Evolutionary conservation across 2,113 vertebrate genomes (phyloP).

Genomic region (Hyaena hyaena): DNA sequence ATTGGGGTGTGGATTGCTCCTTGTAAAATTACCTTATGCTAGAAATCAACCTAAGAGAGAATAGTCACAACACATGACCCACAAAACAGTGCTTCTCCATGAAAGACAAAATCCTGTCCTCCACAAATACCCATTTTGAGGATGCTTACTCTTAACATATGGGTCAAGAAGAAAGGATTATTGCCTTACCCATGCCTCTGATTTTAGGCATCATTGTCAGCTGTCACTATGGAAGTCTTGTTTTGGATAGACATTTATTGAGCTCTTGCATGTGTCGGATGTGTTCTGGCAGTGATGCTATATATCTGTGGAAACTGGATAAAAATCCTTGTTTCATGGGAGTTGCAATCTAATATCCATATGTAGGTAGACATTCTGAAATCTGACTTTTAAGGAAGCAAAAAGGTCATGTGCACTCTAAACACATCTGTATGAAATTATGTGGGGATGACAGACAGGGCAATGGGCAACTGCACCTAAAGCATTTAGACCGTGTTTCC

Average conservation of each 20-base stretch:
- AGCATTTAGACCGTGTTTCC: background rate
- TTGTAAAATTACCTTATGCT: background rate
- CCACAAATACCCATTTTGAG: background rate
- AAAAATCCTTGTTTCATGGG: background rate
- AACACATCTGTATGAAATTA: background rate
- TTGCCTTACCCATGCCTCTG: background rate
- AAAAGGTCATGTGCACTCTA: background rate
- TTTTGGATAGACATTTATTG: background rate
- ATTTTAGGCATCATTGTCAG: background rate
- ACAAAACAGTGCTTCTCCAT: background rate
- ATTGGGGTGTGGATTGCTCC: background rate
- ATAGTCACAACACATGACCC: background rate
- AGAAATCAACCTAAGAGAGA: background rate
- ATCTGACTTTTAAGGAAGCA: background rate
- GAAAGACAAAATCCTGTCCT: background rate
- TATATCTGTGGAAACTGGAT: background rate
- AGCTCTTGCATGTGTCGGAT: background rate
- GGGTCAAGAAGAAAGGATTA: background rate
- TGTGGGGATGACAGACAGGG: background rate
- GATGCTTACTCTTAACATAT: background rate
- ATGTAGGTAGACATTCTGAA: background rate
- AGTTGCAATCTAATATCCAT: background rate
- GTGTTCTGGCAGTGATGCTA: background rate
- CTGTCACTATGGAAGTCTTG: background rate
- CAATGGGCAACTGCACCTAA: background rate